A percentile compares a stretch with the other conserved stretches of the same genome.
These are phyloP conservation scores for Rhinoderma darwinii DNA, from an alignment of 2,113 vertebrate species.

Conservation along the genomic window DNA sequence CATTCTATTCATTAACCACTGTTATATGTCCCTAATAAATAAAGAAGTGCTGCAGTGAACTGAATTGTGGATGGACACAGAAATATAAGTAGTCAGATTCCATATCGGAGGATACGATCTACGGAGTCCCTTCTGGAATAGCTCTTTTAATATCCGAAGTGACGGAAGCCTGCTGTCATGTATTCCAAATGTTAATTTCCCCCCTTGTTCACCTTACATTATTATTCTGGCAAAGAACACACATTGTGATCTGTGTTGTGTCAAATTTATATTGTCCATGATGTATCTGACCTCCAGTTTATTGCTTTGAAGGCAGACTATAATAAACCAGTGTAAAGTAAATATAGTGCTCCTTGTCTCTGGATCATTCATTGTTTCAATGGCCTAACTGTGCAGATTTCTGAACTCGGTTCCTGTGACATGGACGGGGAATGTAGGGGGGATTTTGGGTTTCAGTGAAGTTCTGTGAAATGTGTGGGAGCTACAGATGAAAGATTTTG, in stretches of 20 bases:
- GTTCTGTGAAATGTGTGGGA: too few relatives aligned
- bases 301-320: background rate
- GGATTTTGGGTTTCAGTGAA: too few relatives aligned
- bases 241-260: background rate
- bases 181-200: background rate
- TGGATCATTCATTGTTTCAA: background rate
- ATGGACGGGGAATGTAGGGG: too few relatives aligned
- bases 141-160: constrained; percentile 15
- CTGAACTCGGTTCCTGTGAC: too few relatives aligned
- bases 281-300: background rate
- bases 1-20: too few relatives aligned
- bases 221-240: background rate
- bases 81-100: background rate
- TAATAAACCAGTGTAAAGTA: background rate
- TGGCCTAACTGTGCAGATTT: background rate
- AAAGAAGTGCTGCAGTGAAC: background rate
- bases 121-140: background rate
- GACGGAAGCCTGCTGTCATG: constrained; percentile 12
- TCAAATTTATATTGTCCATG: background rate
- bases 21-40: too few relatives aligned
- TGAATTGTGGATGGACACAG: too few relatives aligned
- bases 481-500: too few relatives aligned
- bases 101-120: background rate
- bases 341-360: background rate
- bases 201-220: background rate